Conservation (phyloP, 2,113 vertebrate genomes). For the Ahaetulla prasina region DNA sequence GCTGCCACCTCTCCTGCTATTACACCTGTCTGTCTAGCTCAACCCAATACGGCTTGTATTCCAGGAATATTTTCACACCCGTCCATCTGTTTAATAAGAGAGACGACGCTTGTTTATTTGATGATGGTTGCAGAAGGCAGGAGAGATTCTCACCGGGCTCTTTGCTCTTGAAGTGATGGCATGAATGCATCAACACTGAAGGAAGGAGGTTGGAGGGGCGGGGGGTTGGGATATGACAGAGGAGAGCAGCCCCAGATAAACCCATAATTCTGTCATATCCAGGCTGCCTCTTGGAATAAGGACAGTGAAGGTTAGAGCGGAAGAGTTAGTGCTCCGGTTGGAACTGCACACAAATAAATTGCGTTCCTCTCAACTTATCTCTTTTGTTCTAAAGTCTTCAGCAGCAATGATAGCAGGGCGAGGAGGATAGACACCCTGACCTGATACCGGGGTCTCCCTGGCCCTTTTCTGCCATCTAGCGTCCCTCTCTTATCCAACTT, state of each 20-base stretch:
- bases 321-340: neutral
- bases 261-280: neutral
- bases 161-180: neutral
- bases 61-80: neutral
- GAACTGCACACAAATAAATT: neutral
- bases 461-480: conserved; percentile 46
- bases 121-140: neutral
- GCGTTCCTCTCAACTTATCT: neutral
- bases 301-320: conserved; percentile 25
- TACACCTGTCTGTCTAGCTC: neutral
- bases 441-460: neutral
- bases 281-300: neutral
- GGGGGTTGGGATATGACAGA: neutral
- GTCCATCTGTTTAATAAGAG: neutral
- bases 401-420: neutral
- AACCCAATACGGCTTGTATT: neutral
- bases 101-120: neutral
- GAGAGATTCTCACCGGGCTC: neutral
- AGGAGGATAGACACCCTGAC: fast-evolving
- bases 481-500: neutral
- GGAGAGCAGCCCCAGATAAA: neutral
- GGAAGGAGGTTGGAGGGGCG: fast-evolving
- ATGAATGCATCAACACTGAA: fast-evolving
- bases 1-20: neutral
- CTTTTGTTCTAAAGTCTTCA: neutral